Evolutionary conservation across 2,113 vertebrate genomes (phyloP).

Genomic region (Hippocampus barbouri): DNA sequence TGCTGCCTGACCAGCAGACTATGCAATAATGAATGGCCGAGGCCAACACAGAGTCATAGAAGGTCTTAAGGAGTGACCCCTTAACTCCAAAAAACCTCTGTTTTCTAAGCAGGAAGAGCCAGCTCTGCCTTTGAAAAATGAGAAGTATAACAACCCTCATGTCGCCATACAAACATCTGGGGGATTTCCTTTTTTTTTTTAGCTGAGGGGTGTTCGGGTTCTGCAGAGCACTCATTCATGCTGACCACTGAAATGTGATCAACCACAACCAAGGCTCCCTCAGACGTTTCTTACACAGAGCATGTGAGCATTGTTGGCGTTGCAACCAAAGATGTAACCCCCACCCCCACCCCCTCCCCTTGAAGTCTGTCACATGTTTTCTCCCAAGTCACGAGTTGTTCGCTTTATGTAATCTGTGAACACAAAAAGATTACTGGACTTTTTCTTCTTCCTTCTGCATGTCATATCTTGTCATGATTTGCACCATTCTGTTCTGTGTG

Average conservation of each 20-base stretch:
- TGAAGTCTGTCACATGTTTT: neutral
- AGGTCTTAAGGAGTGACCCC: too few species aligned
- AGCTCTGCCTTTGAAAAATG: too few species aligned
- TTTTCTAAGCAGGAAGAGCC: too few species aligned
- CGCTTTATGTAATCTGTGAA: neutral
- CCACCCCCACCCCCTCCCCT: neutral
- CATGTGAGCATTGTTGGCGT: slow-evolving; percentile 4
- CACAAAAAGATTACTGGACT: neutral
- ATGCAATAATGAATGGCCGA: too few species aligned
- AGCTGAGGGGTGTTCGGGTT: neutral
- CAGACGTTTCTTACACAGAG: neutral
- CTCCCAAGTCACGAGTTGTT: neutral
- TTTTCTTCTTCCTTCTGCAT: neutral
- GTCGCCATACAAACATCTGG: neutral
- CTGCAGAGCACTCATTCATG: neutral
- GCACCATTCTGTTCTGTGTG: neutral
- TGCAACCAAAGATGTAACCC: neutral
- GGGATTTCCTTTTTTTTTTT: neutral
- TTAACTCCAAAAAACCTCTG: too few species aligned
- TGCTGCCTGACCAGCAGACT: too few species aligned
- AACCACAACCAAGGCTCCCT: neutral
- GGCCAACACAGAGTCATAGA: too few species aligned
- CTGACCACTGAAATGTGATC: neutral
- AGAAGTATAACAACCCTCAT: neutral
- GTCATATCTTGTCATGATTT: neutral